Base-by-base conservation (phyloP, 2,113 vertebrate species). In the Grantiella picta region DNA sequence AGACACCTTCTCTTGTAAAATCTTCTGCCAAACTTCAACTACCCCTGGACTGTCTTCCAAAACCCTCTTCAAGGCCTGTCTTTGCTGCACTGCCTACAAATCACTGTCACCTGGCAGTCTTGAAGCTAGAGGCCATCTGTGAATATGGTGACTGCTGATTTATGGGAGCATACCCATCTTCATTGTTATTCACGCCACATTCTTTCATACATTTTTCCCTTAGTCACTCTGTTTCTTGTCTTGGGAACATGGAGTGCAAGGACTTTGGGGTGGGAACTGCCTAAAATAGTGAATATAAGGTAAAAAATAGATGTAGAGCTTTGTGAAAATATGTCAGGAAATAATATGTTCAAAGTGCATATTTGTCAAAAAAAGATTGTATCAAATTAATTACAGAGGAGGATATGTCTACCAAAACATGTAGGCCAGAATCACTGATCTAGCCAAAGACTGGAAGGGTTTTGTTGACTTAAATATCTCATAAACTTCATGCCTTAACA, bases 121-220 rank as follows among this genome's bases (percentile, higher is more conserved):
- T 69, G 78, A 77, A 64, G 25, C 93, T 87, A 81, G 87, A 82
- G 81, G 87, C 84, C 75, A 91, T 80, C 81, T 91, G 89, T 91
- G 94, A 85, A 89, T 84, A 85, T 80, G 86, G 63, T 77, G 91
- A 94, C 65, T 89, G 44, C n/a, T 94, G 93, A 91, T 96, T 92
- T 92, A 85, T 91, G 63, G 64, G 44, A 92, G 75, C 82, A 94
- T 63, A 85, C 82, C 78, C 84, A 73, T 80, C 59, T 76, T 82
- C 68, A 38, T 91, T 92, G 52, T 91, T 95, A 94, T 85, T 90
- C 94, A 71, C 22, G 8, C 35, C 63, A 91, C 57, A 42, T 86
- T 83, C 80, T 82, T 94, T 60, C 47, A 49, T 24, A 45, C 12
- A 45, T 91, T 95, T 95, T 95, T 57, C 49, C 73, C 65, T 94